Conservation (phyloP, 1,140 invertebrate genomes). For the Homarus americanus region DNA sequence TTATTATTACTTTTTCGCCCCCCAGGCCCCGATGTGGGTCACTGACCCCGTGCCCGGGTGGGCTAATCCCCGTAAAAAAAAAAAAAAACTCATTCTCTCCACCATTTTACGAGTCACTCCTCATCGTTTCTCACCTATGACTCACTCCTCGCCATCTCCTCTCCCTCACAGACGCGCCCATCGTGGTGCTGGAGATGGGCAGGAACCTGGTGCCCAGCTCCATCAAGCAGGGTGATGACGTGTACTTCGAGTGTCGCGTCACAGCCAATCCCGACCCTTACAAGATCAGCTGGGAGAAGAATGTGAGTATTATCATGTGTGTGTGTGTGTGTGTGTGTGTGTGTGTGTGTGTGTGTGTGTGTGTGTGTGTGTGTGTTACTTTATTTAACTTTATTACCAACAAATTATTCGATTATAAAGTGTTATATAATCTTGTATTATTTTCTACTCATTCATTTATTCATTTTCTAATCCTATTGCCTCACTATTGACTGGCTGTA, state of each 20-base stretch:
- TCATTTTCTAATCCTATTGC: too few species aligned
- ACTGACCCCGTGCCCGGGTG: too few species aligned
- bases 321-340: background rate
- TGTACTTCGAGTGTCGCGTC: slow-evolving; percentile 93
- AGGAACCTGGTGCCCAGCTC: slow-evolving; percentile 44
- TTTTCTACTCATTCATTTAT: too few species aligned
- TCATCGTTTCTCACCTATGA: background rate
- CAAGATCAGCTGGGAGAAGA: slow-evolving; percentile 92
- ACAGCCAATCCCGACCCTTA: slow-evolving; percentile 86
- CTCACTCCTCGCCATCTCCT: background rate
- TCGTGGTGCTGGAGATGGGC: slow-evolving; percentile 54
- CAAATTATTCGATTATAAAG: too few species aligned
- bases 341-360: background rate
- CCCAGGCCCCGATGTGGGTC: too few species aligned
- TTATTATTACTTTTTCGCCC: too few species aligned
- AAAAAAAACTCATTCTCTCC: background rate
- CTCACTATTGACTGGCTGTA: too few species aligned
- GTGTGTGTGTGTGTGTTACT: background rate
- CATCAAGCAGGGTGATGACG: slow-evolving; percentile 91
- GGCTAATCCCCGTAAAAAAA: too few species aligned
- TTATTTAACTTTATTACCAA: background rate
- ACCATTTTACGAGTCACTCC: background rate
- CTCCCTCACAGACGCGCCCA: slow-evolving; percentile 42
- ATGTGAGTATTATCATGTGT: slow-evolving; percentile 85
- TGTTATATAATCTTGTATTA: too few species aligned